Base-by-base conservation (phyloP, 2,113 vertebrate species). In the Platysteira castanea region DNA sequence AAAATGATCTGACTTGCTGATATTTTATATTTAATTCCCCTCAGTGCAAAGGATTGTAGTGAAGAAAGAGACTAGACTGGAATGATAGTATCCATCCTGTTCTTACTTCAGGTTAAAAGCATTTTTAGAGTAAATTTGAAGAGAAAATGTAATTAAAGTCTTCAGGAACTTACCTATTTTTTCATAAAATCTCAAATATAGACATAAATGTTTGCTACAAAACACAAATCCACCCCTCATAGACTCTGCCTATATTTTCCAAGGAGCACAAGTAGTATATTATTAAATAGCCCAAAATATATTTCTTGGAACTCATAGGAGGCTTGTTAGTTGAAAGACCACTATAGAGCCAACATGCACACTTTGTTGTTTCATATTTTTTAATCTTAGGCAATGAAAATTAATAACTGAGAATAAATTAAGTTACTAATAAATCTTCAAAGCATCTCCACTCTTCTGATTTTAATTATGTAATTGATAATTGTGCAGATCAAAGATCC, bases 351-450 rank as follows among this genome's bases (percentile, higher is more conserved):
- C 24, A 75, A 26, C 13, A 28, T 22, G 28, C 31, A 41, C 0
- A 3, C 89, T 90, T 96, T 84, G 71, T 80, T 90, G 81, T 88
- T 94, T 90, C 54, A 71, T 94, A 50, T 46, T 95, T 90, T 93
- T 80, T 31, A 56, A 2, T 94, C 70, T 87, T 57, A 90, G 87
- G 78, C 65, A n/a, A 87, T 69, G 54, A 50, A 91, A 90, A 80
- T 84, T 67, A 87, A 54, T 79, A 92, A 64, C 41, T 78, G 50
- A 74, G 75, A 94, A 89, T 96, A 92, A 86, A 95, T 92, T 90
- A 89, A 69, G 9, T 77, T 93, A 20, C 52, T 68, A 73, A 89
- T 87, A 37, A 91, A 86, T 67, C 81, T 94, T 92, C 84, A 83
- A 89, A 89, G 52, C 30, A 30, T 82, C 50, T 76, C 42, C 27